Evolutionary conservation across 1,140 invertebrate genomes (phyloP), one percentile per base, ranked within the genome.

Genomic region (Campoletis sonorensis): DNA sequence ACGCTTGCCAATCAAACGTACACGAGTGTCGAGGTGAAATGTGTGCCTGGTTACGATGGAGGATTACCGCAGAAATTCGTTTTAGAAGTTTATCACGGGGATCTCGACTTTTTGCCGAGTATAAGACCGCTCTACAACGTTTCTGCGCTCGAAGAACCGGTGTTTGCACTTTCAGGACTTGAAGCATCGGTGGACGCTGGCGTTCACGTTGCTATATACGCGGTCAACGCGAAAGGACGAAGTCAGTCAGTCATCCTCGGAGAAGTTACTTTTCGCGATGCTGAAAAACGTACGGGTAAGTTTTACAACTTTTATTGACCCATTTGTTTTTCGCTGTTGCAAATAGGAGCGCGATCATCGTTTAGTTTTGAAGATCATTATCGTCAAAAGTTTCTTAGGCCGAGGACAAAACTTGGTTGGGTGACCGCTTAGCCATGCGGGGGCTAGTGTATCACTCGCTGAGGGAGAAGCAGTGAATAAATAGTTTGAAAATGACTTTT

Each of bases 231-330:
- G 40, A 97, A 97, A 91, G 97, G 96, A 1, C 93, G 95, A 68
- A 96, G 96, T 81, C 91, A 93, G 61, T 93, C 95, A 0, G 94
- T 96, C 15, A 92, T 94, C 1, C 92, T 97, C 49, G 95, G 95
- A 79, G 96, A 96, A 85, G 93, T 96, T 54, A 96, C 96, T 1
- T 95, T 96, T 85, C 93, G 94, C 45, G 95, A 96, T 87, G 95
- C 96, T 0, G 96, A 97, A 87, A 97, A 96, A 90, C 93, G 95
- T 77, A 96, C 96, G 88, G 96, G 96, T 97, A 88, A 94, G 94
- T 85, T 23, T 49, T 80, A 82, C n/a, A 18, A 1, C n/a, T 54
- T 54, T 54, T n/a, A 7, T 82, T 68, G 15, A 15, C 2, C 37
- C 21, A 16, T 27, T 58, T 61, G 11, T 75, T 75, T 21, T 21